phyloP scores from a whole-genome alignment of 2,113 vertebrate genomes.

The Murina feae region DNA sequence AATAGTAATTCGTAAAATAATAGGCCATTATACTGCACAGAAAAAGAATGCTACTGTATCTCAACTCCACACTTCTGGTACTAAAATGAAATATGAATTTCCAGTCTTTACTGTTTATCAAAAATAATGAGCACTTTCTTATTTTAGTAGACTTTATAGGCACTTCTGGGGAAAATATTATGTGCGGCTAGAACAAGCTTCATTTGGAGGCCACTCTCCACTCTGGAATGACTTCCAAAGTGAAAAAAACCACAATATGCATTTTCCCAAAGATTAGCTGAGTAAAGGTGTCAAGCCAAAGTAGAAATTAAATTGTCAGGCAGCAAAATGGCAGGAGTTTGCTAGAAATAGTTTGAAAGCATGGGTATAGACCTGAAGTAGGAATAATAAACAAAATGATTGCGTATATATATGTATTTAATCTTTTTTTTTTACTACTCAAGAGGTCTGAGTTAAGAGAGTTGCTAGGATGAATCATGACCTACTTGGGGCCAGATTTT shows the following conservation, averaged over 20 bases:
- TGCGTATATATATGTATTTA: background rate
- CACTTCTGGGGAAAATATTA: constrained; percentile 85
- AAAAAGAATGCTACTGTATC: constrained; percentile 71
- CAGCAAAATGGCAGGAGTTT: constrained; percentile 35
- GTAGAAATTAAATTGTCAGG: constrained; percentile 62
- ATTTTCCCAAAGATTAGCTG: constrained; percentile 70
- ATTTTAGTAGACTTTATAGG: constrained; percentile 84
- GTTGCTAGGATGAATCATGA: background rate
- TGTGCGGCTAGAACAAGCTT: constrained; percentile 80
- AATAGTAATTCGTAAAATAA: constrained; percentile 76
- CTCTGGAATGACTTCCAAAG: constrained; percentile 78
- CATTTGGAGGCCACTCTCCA: constrained; percentile 77
- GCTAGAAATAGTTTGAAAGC: background rate
- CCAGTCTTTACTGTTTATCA: constrained; percentile 79
- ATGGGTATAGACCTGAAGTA: background rate
- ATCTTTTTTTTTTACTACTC: background rate
- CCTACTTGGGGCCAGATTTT: background rate
- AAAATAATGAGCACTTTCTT: constrained; percentile 84
- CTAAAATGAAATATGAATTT: constrained; percentile 82
- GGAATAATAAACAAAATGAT: background rate
- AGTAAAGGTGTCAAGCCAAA: constrained; percentile 51
- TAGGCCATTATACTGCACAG: constrained; percentile 74
- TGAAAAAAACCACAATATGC: constrained; percentile 75
- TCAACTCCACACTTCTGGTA: constrained; percentile 71
- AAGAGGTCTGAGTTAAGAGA: background rate